These are phyloP conservation scores for Proteles cristata DNA, from an alignment of 2,113 vertebrate genomes.

Conservation along the genomic window DNA sequence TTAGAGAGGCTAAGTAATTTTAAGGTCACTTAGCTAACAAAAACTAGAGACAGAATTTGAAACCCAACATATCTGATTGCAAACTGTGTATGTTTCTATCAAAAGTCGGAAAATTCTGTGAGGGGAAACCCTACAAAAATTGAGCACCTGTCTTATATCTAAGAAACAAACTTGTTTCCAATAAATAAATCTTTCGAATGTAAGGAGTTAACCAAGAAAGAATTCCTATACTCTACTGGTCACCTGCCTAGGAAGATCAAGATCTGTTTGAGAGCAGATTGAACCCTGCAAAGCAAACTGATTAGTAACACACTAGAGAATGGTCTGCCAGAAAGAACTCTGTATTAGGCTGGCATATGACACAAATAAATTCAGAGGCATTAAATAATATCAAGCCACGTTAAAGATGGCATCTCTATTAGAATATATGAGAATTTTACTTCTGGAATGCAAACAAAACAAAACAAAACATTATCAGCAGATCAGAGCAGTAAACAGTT, in stretches of 20 bases:
- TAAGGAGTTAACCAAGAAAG: neutral
- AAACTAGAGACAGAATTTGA: neutral
- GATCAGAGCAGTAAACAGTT: neutral
- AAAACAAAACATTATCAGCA: neutral
- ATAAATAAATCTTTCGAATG: slow-evolving; percentile 32
- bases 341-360: neutral
- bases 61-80: neutral
- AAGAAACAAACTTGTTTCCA: neutral
- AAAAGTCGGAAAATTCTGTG: neutral
- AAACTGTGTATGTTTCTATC: neutral
- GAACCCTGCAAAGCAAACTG: slow-evolving; percentile 4
- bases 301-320: neutral
- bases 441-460: neutral
- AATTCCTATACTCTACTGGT: neutral
- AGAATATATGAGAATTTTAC: neutral
- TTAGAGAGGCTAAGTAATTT: neutral
- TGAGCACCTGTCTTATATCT: neutral
- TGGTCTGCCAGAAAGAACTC: neutral
- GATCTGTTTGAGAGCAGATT: neutral
- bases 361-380: neutral
- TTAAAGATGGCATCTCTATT: neutral
- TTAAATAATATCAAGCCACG: neutral
- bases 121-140: neutral
- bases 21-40: slow-evolving; percentile 37
- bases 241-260: neutral